Evolutionary conservation across 2,888 invertebrate genomes (phyloP).

Genomic region (Phyllotreta striolata): DNA sequence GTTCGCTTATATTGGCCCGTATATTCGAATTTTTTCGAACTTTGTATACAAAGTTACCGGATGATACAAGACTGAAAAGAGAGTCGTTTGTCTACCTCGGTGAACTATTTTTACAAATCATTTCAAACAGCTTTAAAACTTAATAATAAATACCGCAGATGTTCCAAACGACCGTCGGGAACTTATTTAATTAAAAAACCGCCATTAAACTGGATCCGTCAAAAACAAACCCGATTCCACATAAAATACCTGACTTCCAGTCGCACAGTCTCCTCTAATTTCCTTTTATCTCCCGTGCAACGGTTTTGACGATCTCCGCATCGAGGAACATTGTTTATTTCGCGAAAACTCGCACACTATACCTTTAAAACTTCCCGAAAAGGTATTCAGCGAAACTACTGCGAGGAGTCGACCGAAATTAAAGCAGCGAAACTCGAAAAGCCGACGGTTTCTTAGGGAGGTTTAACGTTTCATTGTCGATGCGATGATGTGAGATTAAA

Average conservation of each 20-base stretch:
- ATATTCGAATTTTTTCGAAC: background rate
- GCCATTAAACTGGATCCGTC: background rate
- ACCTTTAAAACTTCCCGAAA: constrained; percentile 11
- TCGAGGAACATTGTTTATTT: constrained; percentile 12
- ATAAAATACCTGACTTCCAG: constrained; percentile 6
- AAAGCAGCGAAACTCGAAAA: constrained; percentile 11
- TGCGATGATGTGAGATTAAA: no score
- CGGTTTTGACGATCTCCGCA: constrained; percentile 13
- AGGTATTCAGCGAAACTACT: constrained; percentile 3
- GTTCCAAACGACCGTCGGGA: no score
- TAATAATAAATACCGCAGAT: no score
- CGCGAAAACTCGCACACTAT: constrained; percentile 6
- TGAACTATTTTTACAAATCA: no score
- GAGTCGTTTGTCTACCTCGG: no score
- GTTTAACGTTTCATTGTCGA: background rate
- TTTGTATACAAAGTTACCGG: no score
- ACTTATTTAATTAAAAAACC: no score
- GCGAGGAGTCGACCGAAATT: background rate
- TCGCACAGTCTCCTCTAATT: background rate
- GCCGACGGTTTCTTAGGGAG: constrained; percentile 5
- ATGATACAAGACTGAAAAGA: no score
- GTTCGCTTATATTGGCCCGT: background rate
- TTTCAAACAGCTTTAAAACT: no score
- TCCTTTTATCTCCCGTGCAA: constrained; percentile 5
- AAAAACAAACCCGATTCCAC: constrained; percentile 7